Evolutionary conservation across 2,888 invertebrate genomes (phyloP).

Genomic region (Philaethria dido): DNA sequence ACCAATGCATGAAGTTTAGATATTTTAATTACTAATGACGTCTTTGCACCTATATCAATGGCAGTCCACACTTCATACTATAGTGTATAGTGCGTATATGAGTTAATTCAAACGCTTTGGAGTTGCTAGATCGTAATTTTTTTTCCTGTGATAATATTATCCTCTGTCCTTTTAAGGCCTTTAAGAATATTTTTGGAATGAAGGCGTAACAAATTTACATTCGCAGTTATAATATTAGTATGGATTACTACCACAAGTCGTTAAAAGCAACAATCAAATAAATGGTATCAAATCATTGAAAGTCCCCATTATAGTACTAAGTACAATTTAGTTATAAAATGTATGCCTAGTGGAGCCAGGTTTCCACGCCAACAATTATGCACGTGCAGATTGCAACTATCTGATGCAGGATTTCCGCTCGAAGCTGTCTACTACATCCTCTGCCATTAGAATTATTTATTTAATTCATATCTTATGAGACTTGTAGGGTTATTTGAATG

Average conservation of each 20-base stretch:
- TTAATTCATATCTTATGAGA: conserved; percentile 57
- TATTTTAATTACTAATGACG: no score
- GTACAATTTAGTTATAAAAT: conserved; percentile 8
- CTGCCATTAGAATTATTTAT: conserved; percentile 37
- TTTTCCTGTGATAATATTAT: no score
- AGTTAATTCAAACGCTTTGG: no score
- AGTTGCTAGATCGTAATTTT: no score
- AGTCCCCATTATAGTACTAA: not conserved
- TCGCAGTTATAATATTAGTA: no score
- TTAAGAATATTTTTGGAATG: no score
- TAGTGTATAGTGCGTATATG: no score
- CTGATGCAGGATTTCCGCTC: conserved; percentile 51
- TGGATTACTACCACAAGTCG: not conserved
- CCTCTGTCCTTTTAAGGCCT: no score
- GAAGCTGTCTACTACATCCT: conserved; percentile 44
- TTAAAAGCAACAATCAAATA: not conserved
- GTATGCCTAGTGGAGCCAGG: conserved; percentile 18
- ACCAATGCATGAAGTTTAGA: no score
- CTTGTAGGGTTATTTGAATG: conserved; percentile 35
- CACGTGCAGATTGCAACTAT: conserved; percentile 46
- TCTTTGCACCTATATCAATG: no score
- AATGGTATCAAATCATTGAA: not conserved
- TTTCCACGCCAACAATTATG: conserved; percentile 44
- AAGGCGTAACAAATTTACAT: no score
- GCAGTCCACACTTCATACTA: no score